Evolutionary conservation across 2,113 vertebrate genomes (phyloP), one percentile per base, ranked within the genome.

Genomic region (Nyctereutes procyonoides): DNA sequence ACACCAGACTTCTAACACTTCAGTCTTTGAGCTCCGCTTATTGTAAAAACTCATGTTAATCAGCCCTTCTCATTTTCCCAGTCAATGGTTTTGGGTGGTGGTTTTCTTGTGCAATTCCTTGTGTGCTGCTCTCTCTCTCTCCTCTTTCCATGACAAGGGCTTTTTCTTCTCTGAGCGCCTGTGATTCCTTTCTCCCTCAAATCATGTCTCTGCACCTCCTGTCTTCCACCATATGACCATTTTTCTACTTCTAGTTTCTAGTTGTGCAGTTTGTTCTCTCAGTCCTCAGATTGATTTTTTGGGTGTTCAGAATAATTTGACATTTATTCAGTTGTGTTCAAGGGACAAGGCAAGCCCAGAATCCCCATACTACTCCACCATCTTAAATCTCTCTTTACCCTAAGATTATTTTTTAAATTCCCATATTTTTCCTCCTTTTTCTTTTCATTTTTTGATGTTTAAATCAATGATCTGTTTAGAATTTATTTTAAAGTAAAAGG

Each of bases 401-500:
- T 53, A 71, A 56, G 38, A 85, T 85, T 76, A 93, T 63, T 63
- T 93, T 63, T 8, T 5, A 65, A 85, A 76, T 30, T 30, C 30
- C 26, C 12, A 6, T 55, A 43, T 80, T 80, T 94, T 82, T 32
- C 43, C 13, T 82, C 38, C 74, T 62, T 15, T 26, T 48, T 88
- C 63, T 74, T 24, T 88, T 62, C 28, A 74, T 53, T 63, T 82
- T 82, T 89, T 89, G 43, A 53, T 83, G 17, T 43, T 81, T 89
- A 53, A 88, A 73, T 17, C 62, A 56, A 63, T 43, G 11, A 4
- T 81, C 32, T 60, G 3, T 38, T 73, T 28, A 69, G 56, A 89
- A 94, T 63, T 94, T 89, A 94, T 43, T 82, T 24, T 55, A 65
- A 88, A 88, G 84, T 62, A 22, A 88, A 63, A 26, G 8, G 20